Percentiles rank a stretch among this genome's conserved stretches.
These are phyloP conservation scores for Cynaeus angustus DNA, from an alignment of 2,888 invertebrate species.

Conservation along the genomic window DNA sequence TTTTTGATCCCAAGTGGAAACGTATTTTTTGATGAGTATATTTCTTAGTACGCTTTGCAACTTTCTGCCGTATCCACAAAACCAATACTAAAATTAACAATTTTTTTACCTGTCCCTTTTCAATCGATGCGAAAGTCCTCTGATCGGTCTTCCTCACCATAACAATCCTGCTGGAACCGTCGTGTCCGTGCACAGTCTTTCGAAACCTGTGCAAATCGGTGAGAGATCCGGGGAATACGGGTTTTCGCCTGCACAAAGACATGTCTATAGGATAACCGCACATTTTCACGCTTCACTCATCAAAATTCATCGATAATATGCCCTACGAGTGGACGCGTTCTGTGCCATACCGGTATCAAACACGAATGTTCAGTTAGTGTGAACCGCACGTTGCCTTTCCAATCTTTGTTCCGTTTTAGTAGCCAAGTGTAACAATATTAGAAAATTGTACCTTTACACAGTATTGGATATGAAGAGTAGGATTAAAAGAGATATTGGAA, in stretches of 20 bases:
- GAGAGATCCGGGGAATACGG: constrained; percentile 67
- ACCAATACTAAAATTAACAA: neutral
- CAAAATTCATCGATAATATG: constrained; percentile 48
- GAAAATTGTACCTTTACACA: constrained; percentile 42
- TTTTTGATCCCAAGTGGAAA: too few species aligned
- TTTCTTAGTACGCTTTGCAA: too few species aligned
- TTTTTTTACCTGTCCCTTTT: constrained; percentile 73
- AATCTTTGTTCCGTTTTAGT: constrained; percentile 69
- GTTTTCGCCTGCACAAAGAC: constrained; percentile 66
- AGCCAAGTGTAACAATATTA: constrained; percentile 68
- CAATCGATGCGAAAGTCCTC: constrained; percentile 77
- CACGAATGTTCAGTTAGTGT: constrained; percentile 62
- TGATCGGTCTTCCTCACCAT: constrained; percentile 82
- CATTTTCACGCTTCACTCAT: constrained; percentile 56
- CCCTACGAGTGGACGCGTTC: constrained; percentile 28
- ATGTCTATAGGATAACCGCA: constrained; percentile 57
- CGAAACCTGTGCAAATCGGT: constrained; percentile 69
- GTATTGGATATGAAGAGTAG: constrained; percentile 15
- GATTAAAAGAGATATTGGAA: constrained; percentile 3
- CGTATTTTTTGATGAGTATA: too few species aligned
- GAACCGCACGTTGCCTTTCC: constrained; percentile 64
- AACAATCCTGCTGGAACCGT: constrained; percentile 77
- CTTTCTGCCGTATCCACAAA: too few species aligned
- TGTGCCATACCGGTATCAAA: constrained; percentile 56
- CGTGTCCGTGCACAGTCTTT: constrained; percentile 71